Evolutionary conservation across 2,888 invertebrate genomes (phyloP).

Genomic region (Julus scanicus): DNA sequence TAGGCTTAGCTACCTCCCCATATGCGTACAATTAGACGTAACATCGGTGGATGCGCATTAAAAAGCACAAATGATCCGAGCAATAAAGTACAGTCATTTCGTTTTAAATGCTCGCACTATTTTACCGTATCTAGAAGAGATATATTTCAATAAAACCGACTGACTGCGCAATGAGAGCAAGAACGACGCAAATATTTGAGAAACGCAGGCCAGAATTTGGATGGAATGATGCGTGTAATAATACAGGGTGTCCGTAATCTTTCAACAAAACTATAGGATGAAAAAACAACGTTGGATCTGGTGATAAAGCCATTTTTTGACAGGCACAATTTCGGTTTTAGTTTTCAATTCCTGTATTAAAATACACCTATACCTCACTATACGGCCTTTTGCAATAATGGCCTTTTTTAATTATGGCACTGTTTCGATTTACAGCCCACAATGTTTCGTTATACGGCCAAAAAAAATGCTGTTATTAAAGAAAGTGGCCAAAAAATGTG

Average conservation of each 20-base stretch:
- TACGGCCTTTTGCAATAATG: too few species aligned
- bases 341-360: too few species aligned
- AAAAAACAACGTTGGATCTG: too few species aligned
- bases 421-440: too few species aligned
- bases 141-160: constrained; percentile 38
- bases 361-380: too few species aligned
- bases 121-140: neutral
- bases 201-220: neutral
- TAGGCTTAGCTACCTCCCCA: neutral
- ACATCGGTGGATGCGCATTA: constrained; percentile 20
- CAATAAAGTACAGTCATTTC: constrained; percentile 40
- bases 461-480: too few species aligned
- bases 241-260: neutral
- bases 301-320: too few species aligned
- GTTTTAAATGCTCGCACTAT: constrained; percentile 38
- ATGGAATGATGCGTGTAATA: neutral
- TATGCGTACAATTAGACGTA: constrained; percentile 36
- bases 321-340: too few species aligned
- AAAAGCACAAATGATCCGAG: constrained; percentile 43
- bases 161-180: neutral
- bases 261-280: too few species aligned
- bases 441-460: too few species aligned
- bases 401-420: too few species aligned
- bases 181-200: neutral
- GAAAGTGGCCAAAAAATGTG: too few species aligned